These are phyloP conservation scores for Echinometra lucunter DNA, from an alignment of 53 echinoderm and acorn worm species.

Conservation along the genomic window DNA sequence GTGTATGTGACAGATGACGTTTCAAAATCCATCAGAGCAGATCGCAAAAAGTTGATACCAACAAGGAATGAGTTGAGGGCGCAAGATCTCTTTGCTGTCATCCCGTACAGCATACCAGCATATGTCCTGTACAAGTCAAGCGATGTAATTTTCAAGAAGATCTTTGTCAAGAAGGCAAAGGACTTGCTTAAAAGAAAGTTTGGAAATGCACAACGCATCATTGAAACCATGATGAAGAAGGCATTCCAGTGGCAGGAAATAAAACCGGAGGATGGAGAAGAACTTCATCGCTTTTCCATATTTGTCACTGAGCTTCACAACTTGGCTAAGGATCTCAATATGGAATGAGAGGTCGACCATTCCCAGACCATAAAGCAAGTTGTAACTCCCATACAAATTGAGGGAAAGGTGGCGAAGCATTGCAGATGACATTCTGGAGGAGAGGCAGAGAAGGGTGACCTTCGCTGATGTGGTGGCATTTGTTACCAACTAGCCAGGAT, in stretches of 20 bases:
- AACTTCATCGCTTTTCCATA: conserved; percentile 21
- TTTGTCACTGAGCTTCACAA: conserved; percentile 52
- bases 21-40: too few relatives aligned
- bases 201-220: conserved; percentile 16
- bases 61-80: too few relatives aligned
- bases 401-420: conserved; percentile 62
- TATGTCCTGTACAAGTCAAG: too few relatives aligned
- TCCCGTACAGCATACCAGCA: too few relatives aligned
- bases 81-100: too few relatives aligned
- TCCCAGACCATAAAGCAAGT: conserved; percentile 16
- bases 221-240: conserved; percentile 43
- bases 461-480: too few relatives aligned
- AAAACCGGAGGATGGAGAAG: conserved; percentile 48
- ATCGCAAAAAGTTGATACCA: too few relatives aligned
- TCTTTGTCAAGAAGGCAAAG: conserved; percentile 55
- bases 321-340: conserved; percentile 27
- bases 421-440: neutral
- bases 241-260: conserved; percentile 44
- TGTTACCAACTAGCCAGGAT: too few relatives aligned
- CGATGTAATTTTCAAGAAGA: too few relatives aligned
- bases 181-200: conserved; percentile 18
- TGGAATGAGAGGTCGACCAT: conserved; percentile 38
- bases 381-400: conserved; percentile 61
- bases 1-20: too few relatives aligned
- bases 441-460: too few relatives aligned